Evolutionary conservation across 2,113 vertebrate species (phyloP), one percentile per base, ranked within the genome.

Genomic region (Dicentrarchus labrax): DNA sequence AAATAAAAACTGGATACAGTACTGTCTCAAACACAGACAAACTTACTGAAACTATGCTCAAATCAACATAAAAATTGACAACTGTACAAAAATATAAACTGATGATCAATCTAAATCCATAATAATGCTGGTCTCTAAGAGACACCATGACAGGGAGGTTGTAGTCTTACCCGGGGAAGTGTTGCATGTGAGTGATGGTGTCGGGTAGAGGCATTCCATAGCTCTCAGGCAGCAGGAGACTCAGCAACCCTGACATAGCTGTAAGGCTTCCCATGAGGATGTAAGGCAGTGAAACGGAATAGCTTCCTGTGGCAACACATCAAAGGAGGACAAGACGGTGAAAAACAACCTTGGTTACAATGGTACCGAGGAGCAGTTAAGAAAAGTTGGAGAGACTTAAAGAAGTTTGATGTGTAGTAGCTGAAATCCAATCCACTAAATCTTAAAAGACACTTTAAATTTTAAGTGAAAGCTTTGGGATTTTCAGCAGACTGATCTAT

Each of bases 181-280:
- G 92, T 85, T 96, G 95, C 96, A 98, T 97, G 53, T 98, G 94
- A 71, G 93, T 93, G 50, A 98, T 95, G 82, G 93, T 96, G 86
- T 98, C 98, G 0, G 98, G 97, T 45, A 99, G 93, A 38, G 96
- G 88, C 62, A 88, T 94, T 82, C 96, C 94, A 0, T 86, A 93
- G 93, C 94, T 98, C 94, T 98, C 98, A 0, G 97, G 97, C 59
- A 99, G 96, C 80, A 99, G 96, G 41, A 99, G 95, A n/a, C 96
- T 96, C 4, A 99, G 90, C 80, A 98, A 94, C 81, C 95, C 97
- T 0, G 96, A 93, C 78, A 97, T 75, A 65, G 94, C 66, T 0
- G 96, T 97, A 47, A 99, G 92, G 82, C 96, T 96, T 22, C 97
- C 97, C 94, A 98, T 97, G 66, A 99, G 62, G 76, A 97, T 96